These are phyloP conservation scores for Pteruthius melanotis DNA, from an alignment of 2,113 vertebrate genomes.

Conservation along the genomic window DNA sequence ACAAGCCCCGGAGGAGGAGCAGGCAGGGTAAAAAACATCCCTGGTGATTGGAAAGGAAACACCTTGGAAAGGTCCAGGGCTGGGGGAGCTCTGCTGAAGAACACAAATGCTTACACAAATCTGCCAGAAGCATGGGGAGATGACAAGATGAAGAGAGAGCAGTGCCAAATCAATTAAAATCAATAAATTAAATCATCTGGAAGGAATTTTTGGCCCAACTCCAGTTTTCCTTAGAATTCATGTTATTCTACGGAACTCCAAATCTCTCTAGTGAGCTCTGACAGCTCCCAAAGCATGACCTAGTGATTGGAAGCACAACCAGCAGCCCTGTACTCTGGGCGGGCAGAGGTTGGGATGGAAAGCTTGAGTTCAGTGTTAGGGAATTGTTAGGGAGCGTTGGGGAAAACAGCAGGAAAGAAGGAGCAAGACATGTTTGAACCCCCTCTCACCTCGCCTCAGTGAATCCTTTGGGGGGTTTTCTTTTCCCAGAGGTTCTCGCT, in stretches of 20 bases:
- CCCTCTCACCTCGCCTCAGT: conserved; percentile 42
- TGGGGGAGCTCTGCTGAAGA: not conserved
- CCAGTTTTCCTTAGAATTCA: not conserved
- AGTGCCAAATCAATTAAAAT: not conserved
- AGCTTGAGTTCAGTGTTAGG: not conserved
- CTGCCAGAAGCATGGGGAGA: not conserved
- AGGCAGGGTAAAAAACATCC: not conserved
- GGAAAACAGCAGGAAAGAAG: not conserved
- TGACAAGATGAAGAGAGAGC: not conserved
- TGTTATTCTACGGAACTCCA: not conserved
- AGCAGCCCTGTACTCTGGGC: not conserved
- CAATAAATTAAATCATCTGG: not conserved
- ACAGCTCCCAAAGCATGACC: not conserved
- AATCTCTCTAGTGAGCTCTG: not conserved
- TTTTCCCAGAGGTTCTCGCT: not conserved
- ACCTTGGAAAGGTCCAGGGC: not conserved
- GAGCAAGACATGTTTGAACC: not conserved
- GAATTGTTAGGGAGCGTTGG: not conserved
- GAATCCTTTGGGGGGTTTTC: conserved; percentile 31
- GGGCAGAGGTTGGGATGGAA: not conserved
- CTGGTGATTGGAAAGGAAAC: not conserved
- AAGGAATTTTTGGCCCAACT: not conserved
- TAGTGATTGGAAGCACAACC: not conserved
- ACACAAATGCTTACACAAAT: not conserved
- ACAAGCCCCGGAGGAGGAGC: not conserved